Base-by-base conservation (phyloP, 1,140 invertebrate genomes). In the Uloborus diversus region DNA sequence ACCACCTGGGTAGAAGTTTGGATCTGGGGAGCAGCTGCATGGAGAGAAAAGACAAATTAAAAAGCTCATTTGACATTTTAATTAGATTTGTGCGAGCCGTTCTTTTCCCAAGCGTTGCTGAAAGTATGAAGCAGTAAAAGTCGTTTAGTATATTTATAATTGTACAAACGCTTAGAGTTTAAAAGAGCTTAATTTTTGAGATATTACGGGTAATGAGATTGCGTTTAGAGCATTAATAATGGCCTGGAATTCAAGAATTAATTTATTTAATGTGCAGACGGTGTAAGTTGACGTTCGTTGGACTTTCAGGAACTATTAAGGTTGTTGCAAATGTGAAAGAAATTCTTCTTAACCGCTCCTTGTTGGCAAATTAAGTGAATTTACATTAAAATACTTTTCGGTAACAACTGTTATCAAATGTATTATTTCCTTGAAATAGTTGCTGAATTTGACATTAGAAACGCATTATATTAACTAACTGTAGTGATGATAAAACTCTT, bases 21-120 rank as follows among this genome's bases (percentile, higher is more conserved):
- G n/a, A 82, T 81, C 33, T 82, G 80, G 4, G 82, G 82, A 17
- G 75, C 75, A 79, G 73, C 82, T 80, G 49, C 17, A 73, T 20
- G 14, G 14, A n/a, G n/a, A 56, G 5, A 11, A 70, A 32, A 56
- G 17, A 33, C 47, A 28, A 30, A 53, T 70, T 57, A 57, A 37
- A 70, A 70, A 56, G 28, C 32, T 20, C 27, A 33, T 42, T 56
- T 30, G 56, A 73, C 69, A 61, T 73, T 73, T 73, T 73, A 73
- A 73, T 73, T 73, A 73, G 49, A 73, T n/a, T n/a, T n/a, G n/a
- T n/a, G n/a, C n/a, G 33, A 35, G 69, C 17, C 28, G 20, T 27
- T 61, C 33, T 69, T 69, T 69, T 35, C 25, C 20, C 11, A 42
- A 32, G 42, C 64, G n/a, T 30, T 17, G 32, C 33, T 30, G 27